Evolutionary conservation across 2,113 vertebrate species (phyloP), one percentile per base, ranked within the genome.

Genomic region (Dissostichus mawsoni): DNA sequence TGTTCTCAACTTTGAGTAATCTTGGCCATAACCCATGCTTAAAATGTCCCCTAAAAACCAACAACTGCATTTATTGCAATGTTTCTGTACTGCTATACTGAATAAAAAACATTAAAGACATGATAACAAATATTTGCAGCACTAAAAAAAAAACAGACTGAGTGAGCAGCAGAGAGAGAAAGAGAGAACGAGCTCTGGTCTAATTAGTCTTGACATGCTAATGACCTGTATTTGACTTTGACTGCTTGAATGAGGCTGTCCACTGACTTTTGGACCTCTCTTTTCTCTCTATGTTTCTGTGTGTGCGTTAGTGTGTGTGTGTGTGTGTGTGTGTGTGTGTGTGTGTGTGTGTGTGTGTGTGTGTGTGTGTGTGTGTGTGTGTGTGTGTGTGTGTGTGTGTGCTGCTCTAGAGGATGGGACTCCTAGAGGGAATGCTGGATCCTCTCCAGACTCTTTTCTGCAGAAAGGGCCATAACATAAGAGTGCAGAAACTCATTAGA

Each of bases 171-270:
- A 51, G 8, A 18, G 48, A 14, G 45, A 14, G 1, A 62, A 10
- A 53, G 47, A 44, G 11, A 50, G 75, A 74, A 23, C 8, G 47
- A 55, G 5, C 33, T 36, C 33, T 36, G n/a, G 53, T 68, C 83
- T 76, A 91, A 90, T 93, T 90, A 91, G 84, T 36, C 80, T 16
- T 83, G 83, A 84, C 74, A 87, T 86, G 87, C 82, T 84, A 89
- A 91, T 89, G 82, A 36, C 56, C 53, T 72, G 83, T 29, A 45
- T 78, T 74, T 86, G 83, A 85, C 87, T 84, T 50, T 85, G 84
- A 79, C 86, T 75, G 68, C 16, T 45, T 90, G 78, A 90, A 85
- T 86, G 80, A 84, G 76, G 72, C 55, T 64, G 63, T 72, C 67
- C 88, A 56, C 41, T 87, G 88, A 85, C 73, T 86, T 79, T 62